Conservation (phyloP, 2,113 vertebrate genomes). For the Xyliphius kryptos region DNA sequence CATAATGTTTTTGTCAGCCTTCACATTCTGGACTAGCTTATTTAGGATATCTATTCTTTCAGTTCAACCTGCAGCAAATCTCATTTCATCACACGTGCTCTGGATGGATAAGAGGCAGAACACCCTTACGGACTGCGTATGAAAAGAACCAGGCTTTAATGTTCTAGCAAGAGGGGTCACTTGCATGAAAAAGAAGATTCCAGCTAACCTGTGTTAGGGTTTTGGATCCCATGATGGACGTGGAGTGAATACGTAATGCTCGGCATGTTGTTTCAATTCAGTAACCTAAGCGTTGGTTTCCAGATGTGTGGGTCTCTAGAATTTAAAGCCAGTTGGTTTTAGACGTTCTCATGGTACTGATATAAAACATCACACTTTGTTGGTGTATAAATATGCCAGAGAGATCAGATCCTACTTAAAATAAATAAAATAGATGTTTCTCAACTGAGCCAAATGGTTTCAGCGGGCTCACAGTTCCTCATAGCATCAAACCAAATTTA, state of each 20-base stretch:
- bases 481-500: too few species aligned
- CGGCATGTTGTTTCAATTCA: constrained; percentile 18
- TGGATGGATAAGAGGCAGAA: not conserved
- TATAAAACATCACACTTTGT: constrained; percentile 11
- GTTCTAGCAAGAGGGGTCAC: constrained; percentile 2
- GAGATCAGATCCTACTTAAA: constrained; percentile 1
- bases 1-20: constrained; percentile 1
- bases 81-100: not conserved
- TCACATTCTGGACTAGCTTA: not conserved
- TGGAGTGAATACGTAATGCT: constrained; percentile 27
- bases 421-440: not conserved
- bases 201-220: constrained; percentile 9
- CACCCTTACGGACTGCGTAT: not conserved
- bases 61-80: not conserved
- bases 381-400: constrained; percentile 19
- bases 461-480: too few species aligned
- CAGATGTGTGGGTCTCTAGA: constrained; percentile 24
- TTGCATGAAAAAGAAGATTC: constrained; percentile 10
- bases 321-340: constrained; percentile 18
- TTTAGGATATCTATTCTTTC: not conserved
- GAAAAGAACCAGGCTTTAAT: constrained; percentile 10
- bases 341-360: constrained; percentile 6
- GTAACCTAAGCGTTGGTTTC: constrained; percentile 11
- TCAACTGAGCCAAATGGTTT: too few species aligned
- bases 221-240: constrained; percentile 24